phyloP scores from a whole-genome alignment of 2,888 invertebrate species.

The Drosophila neonasuta region DNA sequence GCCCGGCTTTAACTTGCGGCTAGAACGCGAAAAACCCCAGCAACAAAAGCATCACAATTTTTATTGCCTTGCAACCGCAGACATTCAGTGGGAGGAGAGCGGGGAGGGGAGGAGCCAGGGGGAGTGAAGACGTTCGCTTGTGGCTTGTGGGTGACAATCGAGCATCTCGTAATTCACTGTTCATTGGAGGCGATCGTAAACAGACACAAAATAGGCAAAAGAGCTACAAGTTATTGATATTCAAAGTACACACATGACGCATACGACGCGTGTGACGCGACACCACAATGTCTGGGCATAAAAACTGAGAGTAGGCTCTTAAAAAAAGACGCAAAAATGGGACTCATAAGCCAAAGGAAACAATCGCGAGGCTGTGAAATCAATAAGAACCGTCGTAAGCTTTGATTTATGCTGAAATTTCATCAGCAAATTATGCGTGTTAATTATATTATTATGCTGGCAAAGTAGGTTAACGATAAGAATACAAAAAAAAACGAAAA shows the following conservation, averaged over 20 bases:
- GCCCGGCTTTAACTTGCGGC: slow-evolving; percentile 47
- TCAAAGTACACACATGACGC: slow-evolving; percentile 42
- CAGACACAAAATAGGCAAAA: slow-evolving; percentile 17
- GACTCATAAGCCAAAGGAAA: background rate
- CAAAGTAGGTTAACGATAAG: background rate
- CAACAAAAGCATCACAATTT: slow-evolving; percentile 60
- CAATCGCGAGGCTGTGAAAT: slow-evolving; percentile 12
- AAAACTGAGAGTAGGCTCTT: slow-evolving; percentile 6
- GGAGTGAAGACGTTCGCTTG: background rate
- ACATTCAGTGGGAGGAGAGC: slow-evolving; percentile 1
- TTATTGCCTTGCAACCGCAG: slow-evolving; percentile 62
- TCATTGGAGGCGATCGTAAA: slow-evolving; percentile 53
- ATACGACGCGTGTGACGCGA: slow-evolving; percentile 29
- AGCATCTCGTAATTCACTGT: slow-evolving; percentile 49
- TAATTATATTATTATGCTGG: slow-evolving; percentile 9
- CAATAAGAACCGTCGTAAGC: slow-evolving; percentile 17
- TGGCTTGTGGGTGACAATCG: slow-evolving; percentile 28
- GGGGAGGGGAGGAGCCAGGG: background rate
- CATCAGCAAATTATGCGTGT: slow-evolving; percentile 1
- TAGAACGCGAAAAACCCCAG: slow-evolving; percentile 46
- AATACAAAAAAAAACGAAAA: background rate
- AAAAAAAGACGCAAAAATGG: slow-evolving; percentile 1
- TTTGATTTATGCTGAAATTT: slow-evolving; percentile 15
- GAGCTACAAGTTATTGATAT: slow-evolving; percentile 52
- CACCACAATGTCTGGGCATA: background rate